A percentile compares a stretch with the other conserved stretches of the same genome.
Conservation (phyloP, 37 sponge, comb jelly and placozoan genomes). For the Halisarca cf. caerulea region DNA sequence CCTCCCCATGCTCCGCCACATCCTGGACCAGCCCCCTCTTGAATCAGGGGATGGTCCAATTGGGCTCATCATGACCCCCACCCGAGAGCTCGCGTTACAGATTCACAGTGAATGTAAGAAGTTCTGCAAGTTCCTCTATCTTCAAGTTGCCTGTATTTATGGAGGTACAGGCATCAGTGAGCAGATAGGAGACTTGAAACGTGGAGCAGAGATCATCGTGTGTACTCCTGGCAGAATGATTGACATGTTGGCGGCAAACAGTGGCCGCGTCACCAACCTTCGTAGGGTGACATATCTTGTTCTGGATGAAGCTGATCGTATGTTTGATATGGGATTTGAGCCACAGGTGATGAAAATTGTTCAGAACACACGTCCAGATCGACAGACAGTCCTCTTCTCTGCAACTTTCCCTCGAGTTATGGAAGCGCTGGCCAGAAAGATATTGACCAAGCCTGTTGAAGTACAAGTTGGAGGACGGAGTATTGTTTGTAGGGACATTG, state of each 20-base stretch:
- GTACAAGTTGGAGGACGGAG: conserved; percentile 97
- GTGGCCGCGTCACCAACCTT: conserved; percentile 92
- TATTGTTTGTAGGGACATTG: conserved; percentile 93
- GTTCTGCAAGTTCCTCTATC: conserved; percentile 86
- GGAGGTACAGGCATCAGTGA: conserved; percentile 99
- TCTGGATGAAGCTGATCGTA: conserved; percentile 97
- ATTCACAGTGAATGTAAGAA: conserved; percentile 88
- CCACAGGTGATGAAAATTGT: conserved; percentile 96
- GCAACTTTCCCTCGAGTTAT: conserved; percentile 98
- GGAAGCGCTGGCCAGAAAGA: conserved; percentile 97
- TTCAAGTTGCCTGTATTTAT: conserved; percentile 91
- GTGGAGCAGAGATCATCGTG: conserved; percentile 96
- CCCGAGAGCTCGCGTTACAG: conserved; percentile 95
- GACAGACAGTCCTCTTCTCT: conserved; percentile 98
- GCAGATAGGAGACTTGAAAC: conserved; percentile 95
- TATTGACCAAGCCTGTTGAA: conserved; percentile 91
- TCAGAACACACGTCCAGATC: conserved; percentile 83
- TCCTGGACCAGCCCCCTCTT: conserved; percentile 89
- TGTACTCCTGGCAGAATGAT: conserved; percentile 99
- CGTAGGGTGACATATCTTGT: conserved; percentile 93
- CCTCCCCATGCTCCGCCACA: conserved; percentile 92
- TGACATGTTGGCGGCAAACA: conserved; percentile 97
- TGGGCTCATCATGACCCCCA: conserved; percentile 88
- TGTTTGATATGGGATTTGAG: conserved; percentile 99
- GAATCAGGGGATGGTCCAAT: conserved; percentile 93